phyloP scores from a whole-genome alignment of 2,888 invertebrate genomes.

The Melipona beecheii region DNA sequence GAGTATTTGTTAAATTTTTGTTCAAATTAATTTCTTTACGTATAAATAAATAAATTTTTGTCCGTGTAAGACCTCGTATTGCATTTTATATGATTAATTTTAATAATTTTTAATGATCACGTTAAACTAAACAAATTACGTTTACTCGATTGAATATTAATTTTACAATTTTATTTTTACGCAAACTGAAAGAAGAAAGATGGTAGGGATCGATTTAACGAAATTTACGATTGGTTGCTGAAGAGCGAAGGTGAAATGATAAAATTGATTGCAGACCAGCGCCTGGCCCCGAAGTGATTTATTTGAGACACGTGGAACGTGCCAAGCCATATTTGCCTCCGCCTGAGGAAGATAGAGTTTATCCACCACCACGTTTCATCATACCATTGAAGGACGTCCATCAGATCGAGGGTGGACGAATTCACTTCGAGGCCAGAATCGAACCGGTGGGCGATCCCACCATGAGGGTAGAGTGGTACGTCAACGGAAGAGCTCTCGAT shows the following conservation, averaged over 20 bases:
- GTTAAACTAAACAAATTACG: no score
- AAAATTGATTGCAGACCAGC: slow-evolving; percentile 87
- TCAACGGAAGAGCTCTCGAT: slow-evolving; percentile 95
- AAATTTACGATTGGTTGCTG: not conserved
- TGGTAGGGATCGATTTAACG: slow-evolving; percentile 7
- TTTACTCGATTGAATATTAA: no score
- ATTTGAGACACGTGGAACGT: slow-evolving; percentile 95
- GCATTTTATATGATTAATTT: not conserved
- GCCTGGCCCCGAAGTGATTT: slow-evolving; percentile 97
- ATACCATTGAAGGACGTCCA: slow-evolving; percentile 93
- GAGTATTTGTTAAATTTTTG: not conserved
- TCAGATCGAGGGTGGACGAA: slow-evolving; percentile 95
- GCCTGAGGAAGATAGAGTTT: slow-evolving; percentile 93
- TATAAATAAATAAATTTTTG: no score
- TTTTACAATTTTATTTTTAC: slow-evolving; percentile 1
- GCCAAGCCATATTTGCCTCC: slow-evolving; percentile 92
- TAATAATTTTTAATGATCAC: no score
- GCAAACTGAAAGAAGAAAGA: slow-evolving; percentile 21
- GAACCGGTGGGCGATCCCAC: slow-evolving; percentile 98
- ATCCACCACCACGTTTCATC: slow-evolving; percentile 96
- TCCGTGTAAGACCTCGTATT: not conserved
- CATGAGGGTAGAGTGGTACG: slow-evolving; percentile 98
- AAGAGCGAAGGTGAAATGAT: not conserved
- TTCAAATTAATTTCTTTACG: not conserved
- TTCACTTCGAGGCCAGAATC: slow-evolving; percentile 98